phyloP scores from a whole-genome alignment of 2,888 invertebrate genomes.

The Tetragonula carbonaria region DNA sequence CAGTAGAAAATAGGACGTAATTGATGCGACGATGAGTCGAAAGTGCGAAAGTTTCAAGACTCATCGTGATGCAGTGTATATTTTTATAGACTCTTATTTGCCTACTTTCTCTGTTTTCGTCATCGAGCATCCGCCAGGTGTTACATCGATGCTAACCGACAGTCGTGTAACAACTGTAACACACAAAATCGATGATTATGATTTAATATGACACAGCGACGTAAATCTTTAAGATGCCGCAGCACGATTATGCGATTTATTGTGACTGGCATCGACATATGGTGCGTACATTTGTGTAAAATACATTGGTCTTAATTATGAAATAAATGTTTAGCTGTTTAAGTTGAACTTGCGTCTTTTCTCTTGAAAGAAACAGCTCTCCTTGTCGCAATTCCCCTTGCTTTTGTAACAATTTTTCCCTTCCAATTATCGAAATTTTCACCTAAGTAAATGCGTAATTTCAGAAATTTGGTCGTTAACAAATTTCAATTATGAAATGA shows the following conservation, averaged over 20 bases:
- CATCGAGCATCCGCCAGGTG: not conserved
- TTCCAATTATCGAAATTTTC: too few species aligned
- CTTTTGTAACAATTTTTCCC: too few species aligned
- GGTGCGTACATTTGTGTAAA: conserved; percentile 44
- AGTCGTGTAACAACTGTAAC: not conserved
- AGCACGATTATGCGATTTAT: not conserved
- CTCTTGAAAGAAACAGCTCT: too few species aligned
- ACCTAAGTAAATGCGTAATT: too few species aligned
- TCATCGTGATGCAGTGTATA: conserved; percentile 25
- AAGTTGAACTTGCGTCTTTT: not conserved
- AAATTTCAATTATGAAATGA: too few species aligned
- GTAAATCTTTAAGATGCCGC: too few species aligned
- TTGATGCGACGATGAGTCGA: conserved; percentile 40
- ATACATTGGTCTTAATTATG: conserved; percentile 9
- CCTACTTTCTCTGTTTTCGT: not conserved
- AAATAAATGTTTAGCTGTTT: conserved; percentile 58
- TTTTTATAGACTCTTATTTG: conserved; percentile 10
- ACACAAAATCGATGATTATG: too few species aligned
- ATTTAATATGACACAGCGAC: not conserved
- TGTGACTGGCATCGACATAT: not conserved
- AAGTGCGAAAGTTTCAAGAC: not conserved
- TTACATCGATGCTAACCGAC: not conserved
- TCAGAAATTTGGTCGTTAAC: too few species aligned
- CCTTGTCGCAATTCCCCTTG: too few species aligned
- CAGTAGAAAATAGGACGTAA: conserved; percentile 35